A percentile compares a stretch with the other conserved stretches of the same genome.
phyloP scores from a whole-genome alignment of 2,113 vertebrate genomes.

The Cynopterus brachyotis region DNA sequence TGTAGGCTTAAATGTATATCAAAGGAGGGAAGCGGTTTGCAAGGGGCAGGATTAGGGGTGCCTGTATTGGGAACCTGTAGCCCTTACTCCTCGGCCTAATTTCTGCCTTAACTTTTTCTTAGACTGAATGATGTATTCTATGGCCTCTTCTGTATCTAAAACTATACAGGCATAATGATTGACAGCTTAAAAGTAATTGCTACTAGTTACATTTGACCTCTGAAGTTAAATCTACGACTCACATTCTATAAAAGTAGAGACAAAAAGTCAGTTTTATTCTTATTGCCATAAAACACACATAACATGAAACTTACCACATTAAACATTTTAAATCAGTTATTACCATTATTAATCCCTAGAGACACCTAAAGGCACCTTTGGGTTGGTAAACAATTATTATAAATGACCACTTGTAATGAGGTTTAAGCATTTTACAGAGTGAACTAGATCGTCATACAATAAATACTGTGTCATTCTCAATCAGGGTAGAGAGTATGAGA shows the following conservation, averaged over 20 bases:
- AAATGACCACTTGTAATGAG: neutral
- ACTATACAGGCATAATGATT: neutral
- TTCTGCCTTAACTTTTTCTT: neutral
- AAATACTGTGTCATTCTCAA: neutral
- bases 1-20: too few relatives aligned
- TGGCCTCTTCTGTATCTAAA: neutral
- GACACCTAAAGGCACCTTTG: too few relatives aligned
- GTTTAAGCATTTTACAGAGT: neutral
- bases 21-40: neutral
- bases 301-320: neutral
- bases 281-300: neutral
- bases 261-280: neutral
- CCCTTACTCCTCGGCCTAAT: neutral
- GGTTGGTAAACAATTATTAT: neutral
- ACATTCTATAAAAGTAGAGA: fast-evolving
- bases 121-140: neutral
- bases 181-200: neutral
- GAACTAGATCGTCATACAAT: too few relatives aligned
- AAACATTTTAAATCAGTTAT: neutral
- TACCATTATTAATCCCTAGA: neutral
- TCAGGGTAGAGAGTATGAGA: too few relatives aligned
- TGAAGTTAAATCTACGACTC: neutral
- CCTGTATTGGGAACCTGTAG: too few relatives aligned
- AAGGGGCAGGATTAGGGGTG: fast-evolving
- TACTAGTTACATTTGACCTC: neutral